These are phyloP conservation scores for Choreutis nemorana DNA, from an alignment of 2,888 invertebrate genomes.

Conservation along the genomic window DNA sequence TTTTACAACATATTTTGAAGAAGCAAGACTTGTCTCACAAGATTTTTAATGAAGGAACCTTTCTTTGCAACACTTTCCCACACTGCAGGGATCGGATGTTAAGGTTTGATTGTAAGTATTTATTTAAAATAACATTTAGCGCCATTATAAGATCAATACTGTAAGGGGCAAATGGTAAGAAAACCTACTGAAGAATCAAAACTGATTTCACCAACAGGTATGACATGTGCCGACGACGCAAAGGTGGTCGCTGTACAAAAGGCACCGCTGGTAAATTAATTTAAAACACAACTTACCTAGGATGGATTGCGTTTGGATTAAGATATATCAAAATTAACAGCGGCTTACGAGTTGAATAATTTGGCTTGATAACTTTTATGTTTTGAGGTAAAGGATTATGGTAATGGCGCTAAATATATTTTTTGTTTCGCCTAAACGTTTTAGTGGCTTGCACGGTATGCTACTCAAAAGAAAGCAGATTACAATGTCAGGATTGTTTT, in stretches of 20 bases:
- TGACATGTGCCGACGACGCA: constrained; percentile 97
- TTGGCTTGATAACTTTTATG: constrained; percentile 52
- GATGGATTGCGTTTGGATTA: constrained; percentile 39
- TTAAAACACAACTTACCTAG: constrained; percentile 29
- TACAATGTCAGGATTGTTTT: too few species aligned
- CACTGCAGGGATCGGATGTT: constrained; percentile 1
- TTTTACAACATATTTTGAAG: too few species aligned
- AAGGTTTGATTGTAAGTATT: constrained; percentile 29
- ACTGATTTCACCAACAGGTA: constrained; percentile 78
- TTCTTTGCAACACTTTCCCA: too few species aligned
- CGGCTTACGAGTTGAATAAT: constrained; percentile 53
- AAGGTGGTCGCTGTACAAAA: constrained; percentile 97
- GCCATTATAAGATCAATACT: constrained; percentile 31
- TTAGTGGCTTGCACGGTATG: constrained; percentile 20
- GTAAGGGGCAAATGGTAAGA: constrained; percentile 15
- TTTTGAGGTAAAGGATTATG: constrained; percentile 59
- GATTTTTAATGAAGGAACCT: too few species aligned
- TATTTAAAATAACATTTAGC: constrained; percentile 29
- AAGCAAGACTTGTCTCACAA: too few species aligned
- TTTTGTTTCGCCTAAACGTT: constrained; percentile 15
- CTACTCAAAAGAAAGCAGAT: too few species aligned
- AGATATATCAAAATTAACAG: constrained; percentile 51
- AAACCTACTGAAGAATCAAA: constrained; percentile 31
- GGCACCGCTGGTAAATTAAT: constrained; percentile 93
- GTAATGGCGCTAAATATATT: constrained; percentile 61